phyloP scores from a whole-genome alignment of 2,797 vertebrate species.

The Oreortyx pictus region DNA sequence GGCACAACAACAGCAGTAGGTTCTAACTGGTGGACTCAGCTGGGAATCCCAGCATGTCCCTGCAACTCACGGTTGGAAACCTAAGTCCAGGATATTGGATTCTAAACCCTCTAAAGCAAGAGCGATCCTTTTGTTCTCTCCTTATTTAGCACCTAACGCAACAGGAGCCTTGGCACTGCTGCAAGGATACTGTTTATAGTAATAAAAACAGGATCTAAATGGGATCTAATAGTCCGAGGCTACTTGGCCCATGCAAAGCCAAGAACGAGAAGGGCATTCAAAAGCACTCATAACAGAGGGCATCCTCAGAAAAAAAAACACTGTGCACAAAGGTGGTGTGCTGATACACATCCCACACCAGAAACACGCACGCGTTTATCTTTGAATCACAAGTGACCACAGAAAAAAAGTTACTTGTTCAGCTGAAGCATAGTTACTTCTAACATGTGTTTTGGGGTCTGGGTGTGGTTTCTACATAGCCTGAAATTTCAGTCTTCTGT shows the following conservation, averaged over 20 bases:
- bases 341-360: constrained; percentile 35
- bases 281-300: not conserved
- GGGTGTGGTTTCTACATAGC: constrained; percentile 76
- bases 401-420: constrained; percentile 62
- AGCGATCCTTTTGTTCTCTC: constrained; percentile 37
- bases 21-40: not conserved
- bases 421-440: constrained; percentile 60
- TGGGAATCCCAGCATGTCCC: not conserved
- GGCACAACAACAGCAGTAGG: not conserved
- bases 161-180: not conserved
- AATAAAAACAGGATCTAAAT: constrained; percentile 51
- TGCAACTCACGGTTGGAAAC: not conserved
- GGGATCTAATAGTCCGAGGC: constrained; percentile 9
- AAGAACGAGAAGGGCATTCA: not conserved
- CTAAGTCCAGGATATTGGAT: constrained; percentile 43
- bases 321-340: constrained; percentile 24
- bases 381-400: constrained; percentile 52
- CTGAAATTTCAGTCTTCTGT: constrained; percentile 73
- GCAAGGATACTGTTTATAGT: not conserved
- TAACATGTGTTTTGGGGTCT: constrained; percentile 67
- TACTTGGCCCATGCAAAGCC: not conserved
- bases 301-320: not conserved
- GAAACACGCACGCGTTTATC: constrained; percentile 15
- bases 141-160: constrained; percentile 47
- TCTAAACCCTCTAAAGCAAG: constrained; percentile 24